Evolutionary conservation across 64 coral and sea anemone genomes (phyloP).

Genomic region (Montipora foliosa): DNA sequence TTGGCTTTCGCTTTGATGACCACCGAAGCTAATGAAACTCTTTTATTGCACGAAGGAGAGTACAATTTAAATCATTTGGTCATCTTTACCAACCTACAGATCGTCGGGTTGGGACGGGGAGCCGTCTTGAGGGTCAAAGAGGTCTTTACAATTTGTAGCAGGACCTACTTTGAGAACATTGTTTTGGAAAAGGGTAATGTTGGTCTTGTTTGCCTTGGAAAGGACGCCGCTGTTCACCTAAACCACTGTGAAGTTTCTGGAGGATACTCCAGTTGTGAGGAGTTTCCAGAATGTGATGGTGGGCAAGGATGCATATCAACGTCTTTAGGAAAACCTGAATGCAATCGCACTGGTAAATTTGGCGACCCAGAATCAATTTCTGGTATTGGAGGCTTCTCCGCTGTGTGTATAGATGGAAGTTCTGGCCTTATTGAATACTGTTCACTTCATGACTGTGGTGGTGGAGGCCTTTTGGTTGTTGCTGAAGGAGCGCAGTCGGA

Average conservation of each 20-base stretch:
- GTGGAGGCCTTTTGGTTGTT: constrained; percentile 50
- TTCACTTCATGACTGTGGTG: constrained; percentile 57
- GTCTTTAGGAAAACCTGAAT: constrained; percentile 5
- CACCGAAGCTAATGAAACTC: not conserved
- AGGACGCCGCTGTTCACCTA: constrained; percentile 17
- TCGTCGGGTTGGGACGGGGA: constrained; percentile 50
- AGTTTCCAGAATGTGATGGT: constrained; percentile 88
- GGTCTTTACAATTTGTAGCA: not conserved
- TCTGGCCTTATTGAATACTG: constrained; percentile 51
- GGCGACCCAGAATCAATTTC: not conserved
- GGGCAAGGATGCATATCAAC: constrained; percentile 63
- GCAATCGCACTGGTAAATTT: constrained; percentile 72
- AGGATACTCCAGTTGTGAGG: constrained; percentile 65
- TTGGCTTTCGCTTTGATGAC: constrained; percentile 23
- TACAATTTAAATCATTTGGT: constrained; percentile 16
- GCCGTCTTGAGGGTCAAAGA: not conserved
- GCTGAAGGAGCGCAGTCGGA: not conserved
- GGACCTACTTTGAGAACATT: constrained; percentile 71
- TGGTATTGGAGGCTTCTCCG: constrained; percentile 38
- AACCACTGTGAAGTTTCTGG: constrained; percentile 70
- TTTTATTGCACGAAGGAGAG: constrained; percentile 69
- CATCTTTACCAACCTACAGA: not conserved
- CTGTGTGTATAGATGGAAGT: constrained; percentile 8
- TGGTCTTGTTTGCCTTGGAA: not conserved
- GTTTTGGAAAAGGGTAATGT: constrained; percentile 51